Evolutionary conservation across 2,797 vertebrate genomes (phyloP), one percentile per base, ranked within the genome.

Genomic region (Pseudochirops cupreus): DNA sequence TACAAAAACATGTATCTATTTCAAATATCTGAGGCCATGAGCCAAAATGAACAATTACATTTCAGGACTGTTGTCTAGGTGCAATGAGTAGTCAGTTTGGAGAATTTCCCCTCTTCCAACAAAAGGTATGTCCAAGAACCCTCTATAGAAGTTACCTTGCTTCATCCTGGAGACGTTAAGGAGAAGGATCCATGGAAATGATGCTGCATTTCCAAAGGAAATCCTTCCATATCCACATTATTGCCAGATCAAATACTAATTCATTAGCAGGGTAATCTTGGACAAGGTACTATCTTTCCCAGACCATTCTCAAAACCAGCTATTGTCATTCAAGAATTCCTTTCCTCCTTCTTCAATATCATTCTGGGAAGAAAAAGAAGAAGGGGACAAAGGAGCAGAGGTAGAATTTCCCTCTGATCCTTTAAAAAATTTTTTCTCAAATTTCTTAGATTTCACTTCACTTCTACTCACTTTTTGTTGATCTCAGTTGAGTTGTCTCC

Each of bases 391-490:
- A 96, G 18, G 94, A 92, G 50, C 93, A 94, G 26, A 97, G 95
- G 93, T 94, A 96, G 95, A 97, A 96, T 97, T 97, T 95, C 94
- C 92, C 93, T 97, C 94, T 92, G 91, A 92, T 97, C 97, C 97
- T 97, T 97, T 58, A 26, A 91, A 74, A 94, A 95, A 96, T 96
- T 92, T 93, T 96, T 53, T 53, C 52, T 93, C 91, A 89, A 29
- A 94, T 96, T 97, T 96, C 97, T 97, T 94, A 95, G 93, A 92
- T 94, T 96, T 96, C 97, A 96, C 97, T 96, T 95, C 96, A 94
- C 58, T 91, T 94, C 94, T 91, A 53, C 94, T 97, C 96, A 95
- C 96, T 96, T 95, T 94, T 95, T 95, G 96, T 96, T 97, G 92
- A 14, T 93, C 96, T 95, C 90, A 10, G 46, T 91, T 33, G 93